Evolutionary conservation across 2,888 invertebrate genomes (phyloP), one percentile per base, ranked within the genome.

Genomic region (Pardosa pseudoannulata): DNA sequence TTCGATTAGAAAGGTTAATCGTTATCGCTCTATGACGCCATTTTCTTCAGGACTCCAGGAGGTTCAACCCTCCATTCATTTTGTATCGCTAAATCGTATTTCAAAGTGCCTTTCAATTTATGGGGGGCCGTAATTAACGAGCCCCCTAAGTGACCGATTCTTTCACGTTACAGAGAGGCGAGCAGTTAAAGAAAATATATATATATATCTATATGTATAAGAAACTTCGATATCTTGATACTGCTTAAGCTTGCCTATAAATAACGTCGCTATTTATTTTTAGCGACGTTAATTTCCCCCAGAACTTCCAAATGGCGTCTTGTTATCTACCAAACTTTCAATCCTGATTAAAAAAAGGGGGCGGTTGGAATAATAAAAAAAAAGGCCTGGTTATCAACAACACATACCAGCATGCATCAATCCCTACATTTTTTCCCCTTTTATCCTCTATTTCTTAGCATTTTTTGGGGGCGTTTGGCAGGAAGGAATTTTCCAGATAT

Each of bases 301-400:
- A 50, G 73, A 78, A 72, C 73, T 78, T 83, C 62, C 50, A 72
- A 83, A 78, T 73, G 72, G 78, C 67, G 67, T 70, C 76, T 65
- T 83, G 83, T 83, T 83, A 83, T 83, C 83, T 76, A 68, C 80
- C 83, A 73, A 83, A 72, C 78, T 83, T 83, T 83, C 83, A 50
- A 83, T 83, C 83, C 78, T 73, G 83, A 83, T 67, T 67, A 72
- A 67, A 64, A 39, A 41, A 70, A 32, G 46, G 36, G 50, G 36
- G 79, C 64, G 73, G 56, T 16, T n/a, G 67, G 29, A 31, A 16
- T 27, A 31, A 16, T 27, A 36, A 50, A 28, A 36, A 32, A 27
- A 72, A 83, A 83, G 78, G 76, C 82, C 67, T 32, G 71, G 78
- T 78, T 83, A 83, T 83, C 83, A 83, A 83, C 83, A 78, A 78